A percentile compares a stretch with the other conserved stretches of the same genome.
These are phyloP conservation scores for Naja naja DNA, from an alignment of 2,113 vertebrate species.

Conservation along the genomic window DNA sequence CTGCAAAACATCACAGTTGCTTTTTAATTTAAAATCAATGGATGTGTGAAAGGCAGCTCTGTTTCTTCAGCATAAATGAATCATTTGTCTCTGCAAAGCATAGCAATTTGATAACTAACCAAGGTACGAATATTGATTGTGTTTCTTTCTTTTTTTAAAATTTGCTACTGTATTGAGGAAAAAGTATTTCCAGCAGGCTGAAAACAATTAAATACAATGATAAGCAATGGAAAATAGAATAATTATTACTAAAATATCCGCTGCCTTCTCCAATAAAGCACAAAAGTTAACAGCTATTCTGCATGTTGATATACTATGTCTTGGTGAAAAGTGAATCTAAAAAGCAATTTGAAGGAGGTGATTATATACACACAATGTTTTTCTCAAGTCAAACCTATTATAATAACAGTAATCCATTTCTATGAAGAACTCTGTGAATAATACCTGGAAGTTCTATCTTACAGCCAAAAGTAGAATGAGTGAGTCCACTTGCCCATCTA, in stretches of 20 bases:
- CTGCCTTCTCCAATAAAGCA: background rate
- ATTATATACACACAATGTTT: background rate
- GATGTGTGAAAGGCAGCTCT: slow-evolving; percentile 64
- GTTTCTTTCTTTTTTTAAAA: background rate
- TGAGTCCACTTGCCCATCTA: background rate
- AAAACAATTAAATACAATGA: slow-evolving; percentile 37
- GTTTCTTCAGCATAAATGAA: slow-evolving; percentile 69
- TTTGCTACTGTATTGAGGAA: background rate
- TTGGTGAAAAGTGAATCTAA: background rate
- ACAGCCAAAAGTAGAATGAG: background rate
- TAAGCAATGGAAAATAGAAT: background rate
- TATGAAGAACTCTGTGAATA: background rate
- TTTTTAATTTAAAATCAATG: slow-evolving; percentile 82
- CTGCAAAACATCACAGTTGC: slow-evolving; percentile 72
- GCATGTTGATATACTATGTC: background rate
- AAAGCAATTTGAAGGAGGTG: background rate
- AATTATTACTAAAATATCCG: background rate
- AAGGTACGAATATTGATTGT: slow-evolving; percentile 53
- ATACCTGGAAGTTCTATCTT: background rate
- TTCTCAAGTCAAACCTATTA: background rate
- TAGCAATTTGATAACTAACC: slow-evolving; percentile 48
- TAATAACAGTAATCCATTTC: background rate
- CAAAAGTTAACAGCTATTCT: background rate
- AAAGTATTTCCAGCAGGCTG: background rate
- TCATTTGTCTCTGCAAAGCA: slow-evolving; percentile 67